Conservation (phyloP, 1,140 invertebrate species). For the Cydia amplana region DNA sequence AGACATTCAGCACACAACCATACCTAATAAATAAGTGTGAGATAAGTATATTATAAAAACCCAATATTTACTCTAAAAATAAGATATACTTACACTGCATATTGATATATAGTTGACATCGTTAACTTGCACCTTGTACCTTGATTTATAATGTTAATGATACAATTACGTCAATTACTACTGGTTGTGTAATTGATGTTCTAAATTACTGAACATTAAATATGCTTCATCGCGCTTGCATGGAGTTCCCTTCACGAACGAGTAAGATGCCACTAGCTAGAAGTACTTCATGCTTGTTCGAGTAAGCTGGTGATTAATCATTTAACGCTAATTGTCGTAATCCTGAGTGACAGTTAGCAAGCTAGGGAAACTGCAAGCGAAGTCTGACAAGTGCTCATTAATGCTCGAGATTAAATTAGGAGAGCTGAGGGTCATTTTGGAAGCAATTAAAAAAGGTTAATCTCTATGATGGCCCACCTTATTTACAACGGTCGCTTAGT, state of each 20-base stretch:
- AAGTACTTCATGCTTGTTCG: constrained; percentile 4
- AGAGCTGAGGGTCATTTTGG: background rate
- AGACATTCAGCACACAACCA: too few species aligned
- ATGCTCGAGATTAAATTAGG: background rate
- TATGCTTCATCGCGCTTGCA: background rate
- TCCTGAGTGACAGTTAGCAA: constrained; percentile 17
- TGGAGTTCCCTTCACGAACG: background rate
- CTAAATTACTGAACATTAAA: too few species aligned
- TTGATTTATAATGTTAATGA: too few species aligned
- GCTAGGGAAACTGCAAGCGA: constrained; percentile 10
- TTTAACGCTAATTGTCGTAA: constrained; percentile 22
- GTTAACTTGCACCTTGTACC: too few species aligned
- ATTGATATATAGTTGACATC: too few species aligned
- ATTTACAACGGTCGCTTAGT: too few species aligned
- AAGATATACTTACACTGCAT: too few species aligned
- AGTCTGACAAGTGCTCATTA: constrained; percentile 13
- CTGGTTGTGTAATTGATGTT: too few species aligned
- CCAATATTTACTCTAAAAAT: too few species aligned
- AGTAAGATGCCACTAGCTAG: background rate
- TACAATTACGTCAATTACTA: too few species aligned
- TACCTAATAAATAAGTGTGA: too few species aligned
- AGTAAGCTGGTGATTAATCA: constrained; percentile 8
- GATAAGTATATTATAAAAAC: too few species aligned
- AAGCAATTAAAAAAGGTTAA: background rate
- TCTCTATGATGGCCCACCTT: background rate